Evolutionary conservation across 2,797 vertebrate species (phyloP), one percentile per base, ranked within the genome.

Genomic region (Acanthurus tractus): DNA sequence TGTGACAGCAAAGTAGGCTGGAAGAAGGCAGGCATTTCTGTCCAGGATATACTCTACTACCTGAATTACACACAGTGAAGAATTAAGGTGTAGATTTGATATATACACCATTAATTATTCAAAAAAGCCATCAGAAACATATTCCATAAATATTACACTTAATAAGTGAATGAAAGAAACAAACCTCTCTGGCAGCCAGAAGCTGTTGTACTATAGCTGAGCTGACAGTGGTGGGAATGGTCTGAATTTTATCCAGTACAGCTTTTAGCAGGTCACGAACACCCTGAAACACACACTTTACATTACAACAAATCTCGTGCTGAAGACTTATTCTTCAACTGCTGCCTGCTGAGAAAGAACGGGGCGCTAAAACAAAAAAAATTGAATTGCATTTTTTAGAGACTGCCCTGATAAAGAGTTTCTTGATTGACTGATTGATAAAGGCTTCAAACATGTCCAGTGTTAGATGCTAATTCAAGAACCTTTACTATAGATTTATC

Each of bases 31-130:
- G 0, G 98, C 98, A 23, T 99, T 99, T 91, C 98, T 96, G 93
- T 99, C 97, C 77, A 99, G 94, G 78, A 99, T 99, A 79, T 99
- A 99, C 55, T 98, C 97, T 65, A 99, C 98, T 72, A 99, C 97
- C 98, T 99, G 74, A 25, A 75, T 73, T 3, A 58, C 10, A 74
- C 9, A 40, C 38, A 74, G 8, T 40, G 36, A 74, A 70, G 50
- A 5, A 7, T 29, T 13, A 17, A 54, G 34, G 20, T 0, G 45
- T 8, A 3, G 2, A 49, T 11, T 13, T 62, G 1, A 1, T 12
- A 4, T 3, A 6, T 8, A 67, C 36, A 22, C 0, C 36, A 1
- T 34, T 56, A 59, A 49, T 12, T 8, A 8, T 23, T 50, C 5
- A 38, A 25, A 59, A 4, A 65, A 23, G 6, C 7, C 8, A n/a